These are phyloP conservation scores for Phrynosoma blainvillii DNA, from an alignment of 2,113 vertebrate species.

Conservation along the genomic window DNA sequence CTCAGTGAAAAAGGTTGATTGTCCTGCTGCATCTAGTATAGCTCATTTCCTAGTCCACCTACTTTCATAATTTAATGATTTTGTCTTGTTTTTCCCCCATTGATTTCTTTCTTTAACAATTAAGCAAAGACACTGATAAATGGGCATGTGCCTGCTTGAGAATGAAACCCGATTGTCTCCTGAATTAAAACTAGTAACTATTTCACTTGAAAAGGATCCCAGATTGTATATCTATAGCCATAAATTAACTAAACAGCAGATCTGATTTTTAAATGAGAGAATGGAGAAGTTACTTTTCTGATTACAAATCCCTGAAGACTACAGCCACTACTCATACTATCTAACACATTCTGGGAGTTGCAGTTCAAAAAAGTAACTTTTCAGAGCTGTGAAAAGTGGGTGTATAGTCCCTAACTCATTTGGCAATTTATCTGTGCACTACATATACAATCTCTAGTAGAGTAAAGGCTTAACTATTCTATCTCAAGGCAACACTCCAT, in stretches of 20 bases:
- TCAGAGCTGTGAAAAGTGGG: no score
- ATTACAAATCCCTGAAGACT: no score
- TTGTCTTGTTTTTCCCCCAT: slow-evolving; percentile 28
- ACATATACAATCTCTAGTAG: no score
- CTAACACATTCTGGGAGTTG: no score
- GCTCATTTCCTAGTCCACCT: slow-evolving; percentile 43
- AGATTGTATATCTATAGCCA: neutral
- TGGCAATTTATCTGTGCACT: no score
- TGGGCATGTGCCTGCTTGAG: neutral
- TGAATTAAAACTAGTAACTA: slow-evolving; percentile 18
- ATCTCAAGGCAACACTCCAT: no score
- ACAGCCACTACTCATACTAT: no score
- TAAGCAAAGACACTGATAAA: slow-evolving; percentile 25
- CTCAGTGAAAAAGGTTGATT: slow-evolving; percentile 51
- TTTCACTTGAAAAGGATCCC: neutral
- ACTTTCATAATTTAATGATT: slow-evolving; percentile 44
- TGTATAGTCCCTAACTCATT: no score
- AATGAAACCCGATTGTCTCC: neutral
- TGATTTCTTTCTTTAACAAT: neutral
- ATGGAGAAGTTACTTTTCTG: neutral
- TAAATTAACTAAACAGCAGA: neutral
- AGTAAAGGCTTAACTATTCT: no score
- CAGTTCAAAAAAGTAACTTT: no score
- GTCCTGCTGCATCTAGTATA: slow-evolving; percentile 44
- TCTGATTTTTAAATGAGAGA: neutral